Conservation (phyloP, 2,113 vertebrate species). For the Bathybates hornii region DNA sequence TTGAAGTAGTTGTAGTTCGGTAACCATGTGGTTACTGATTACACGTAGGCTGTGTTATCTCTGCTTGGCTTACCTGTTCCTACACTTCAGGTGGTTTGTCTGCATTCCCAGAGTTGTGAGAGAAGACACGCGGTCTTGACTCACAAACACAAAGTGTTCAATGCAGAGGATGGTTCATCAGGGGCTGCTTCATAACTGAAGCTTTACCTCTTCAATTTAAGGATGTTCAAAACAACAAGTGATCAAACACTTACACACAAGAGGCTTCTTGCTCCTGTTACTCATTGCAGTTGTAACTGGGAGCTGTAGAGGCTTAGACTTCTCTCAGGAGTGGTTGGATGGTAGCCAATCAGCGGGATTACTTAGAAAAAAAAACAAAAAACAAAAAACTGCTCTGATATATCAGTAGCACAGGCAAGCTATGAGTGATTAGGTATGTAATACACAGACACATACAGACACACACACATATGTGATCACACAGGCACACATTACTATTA, state of each 20-base stretch:
- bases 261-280: background rate
- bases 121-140: background rate
- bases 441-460: background rate
- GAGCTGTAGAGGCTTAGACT: background rate
- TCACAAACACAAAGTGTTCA: background rate
- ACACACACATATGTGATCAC: background rate
- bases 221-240: background rate
- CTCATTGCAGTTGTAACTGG: background rate
- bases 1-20: background rate
- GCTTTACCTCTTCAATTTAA: background rate
- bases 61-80: conserved; percentile 6
- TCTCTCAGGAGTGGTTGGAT: background rate
- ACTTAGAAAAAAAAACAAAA: background rate
- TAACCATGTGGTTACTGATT: conserved; percentile 22
- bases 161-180: background rate
- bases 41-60: background rate
- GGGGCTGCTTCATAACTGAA: background rate
- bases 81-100: conserved; percentile 2
- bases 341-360: background rate
- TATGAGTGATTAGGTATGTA: background rate
- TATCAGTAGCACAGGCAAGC: background rate
- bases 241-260: background rate
- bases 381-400: background rate
- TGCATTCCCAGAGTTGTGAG: conserved; percentile 26
- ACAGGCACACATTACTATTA: background rate